A percentile compares a stretch with the other conserved stretches of the same genome.
Conservation (phyloP, 2,888 invertebrate species). For the Phaonia tiefii region DNA sequence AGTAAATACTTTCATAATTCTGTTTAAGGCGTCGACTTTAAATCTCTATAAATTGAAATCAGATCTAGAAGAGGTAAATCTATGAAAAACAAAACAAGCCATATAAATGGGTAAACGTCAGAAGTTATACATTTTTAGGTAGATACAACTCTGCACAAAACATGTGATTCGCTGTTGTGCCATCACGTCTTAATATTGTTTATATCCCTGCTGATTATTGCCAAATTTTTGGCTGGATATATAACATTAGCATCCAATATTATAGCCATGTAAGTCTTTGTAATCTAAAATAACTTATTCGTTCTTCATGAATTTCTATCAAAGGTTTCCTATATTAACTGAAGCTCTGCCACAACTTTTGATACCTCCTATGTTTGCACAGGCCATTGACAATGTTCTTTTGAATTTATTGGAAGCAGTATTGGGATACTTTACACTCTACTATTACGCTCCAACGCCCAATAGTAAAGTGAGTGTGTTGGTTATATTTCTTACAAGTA, state of each 20-base stretch:
- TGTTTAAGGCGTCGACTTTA: conserved; percentile 73
- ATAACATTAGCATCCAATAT: conserved; percentile 75
- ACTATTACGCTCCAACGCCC: conserved; percentile 68
- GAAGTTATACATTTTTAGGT: too few relatives aligned
- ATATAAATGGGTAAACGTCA: too few relatives aligned
- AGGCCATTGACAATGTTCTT: conserved; percentile 73
- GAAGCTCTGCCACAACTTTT: conserved; percentile 74
- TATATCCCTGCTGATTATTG: conserved; percentile 72
- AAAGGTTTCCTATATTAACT: conserved; percentile 77
- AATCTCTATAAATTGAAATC: conserved; percentile 72
- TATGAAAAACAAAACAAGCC: background rate
- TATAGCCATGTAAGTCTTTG: conserved; percentile 76
- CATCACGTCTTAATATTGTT: conserved; percentile 71
- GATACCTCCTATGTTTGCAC: conserved; percentile 75
- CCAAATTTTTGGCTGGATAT: conserved; percentile 74
- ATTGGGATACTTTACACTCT: conserved; percentile 72
- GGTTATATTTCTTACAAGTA: conserved; percentile 71
- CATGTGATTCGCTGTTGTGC: conserved; percentile 69
- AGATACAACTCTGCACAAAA: conserved; percentile 46
- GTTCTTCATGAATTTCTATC: background rate
- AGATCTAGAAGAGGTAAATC: conserved; percentile 71
- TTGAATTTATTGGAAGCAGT: conserved; percentile 73
- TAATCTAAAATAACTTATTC: background rate
- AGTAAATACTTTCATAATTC: conserved; percentile 73
- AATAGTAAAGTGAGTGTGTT: conserved; percentile 70